Base-by-base conservation (phyloP, 2,888 invertebrate genomes). In the Miltochrista miniata region DNA sequence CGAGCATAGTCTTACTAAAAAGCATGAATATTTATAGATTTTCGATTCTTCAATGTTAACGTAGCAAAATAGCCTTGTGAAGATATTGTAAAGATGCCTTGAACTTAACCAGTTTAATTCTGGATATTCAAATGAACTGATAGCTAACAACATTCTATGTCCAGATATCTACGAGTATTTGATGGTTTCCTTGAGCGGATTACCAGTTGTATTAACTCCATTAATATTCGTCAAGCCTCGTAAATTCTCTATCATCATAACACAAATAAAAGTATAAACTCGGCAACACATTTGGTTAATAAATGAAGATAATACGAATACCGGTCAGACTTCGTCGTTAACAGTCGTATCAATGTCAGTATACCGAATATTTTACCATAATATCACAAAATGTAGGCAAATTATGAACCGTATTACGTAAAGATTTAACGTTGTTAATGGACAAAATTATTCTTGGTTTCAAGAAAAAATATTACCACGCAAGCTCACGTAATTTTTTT, bases 401-500 rank as follows among this genome's bases (percentile, higher is more conserved):
- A 70, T 58, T 69, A 62, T 54, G 65, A 72, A 79, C 79, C 74
- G 75, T 74, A 66, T 84, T 82, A 71, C 73, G 68, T 66, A 74
- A 70, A 42, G 68, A 79, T 77, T 84, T 74, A 71, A 72, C 79
- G 79, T 66, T 78, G 85, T 86, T 85, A 80, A 76, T 81, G 76
- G 77, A 81, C 72, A 83, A 78, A 61, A 74, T 71, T 61, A 74
- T 80, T 82, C 75, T 77, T 33, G 40, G 18, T 50, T 24, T 13
- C 24, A 39, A 39, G 49, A 33, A 30, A 48, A 35, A 24, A 43
- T 10, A 24, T 12, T 24, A 35, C 12, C 35, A 45, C 36, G 45
- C 45, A 14, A 37, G 14, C n/a, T 45, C 14, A 42, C 38, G 37
- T 37, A 30, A 37, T 38, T 42, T 48, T 24, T 47, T 46, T 45